Percentiles rank a stretch among this genome's conserved stretches.
Conservation (phyloP, 2,113 vertebrate genomes). For the Fulica atra region DNA sequence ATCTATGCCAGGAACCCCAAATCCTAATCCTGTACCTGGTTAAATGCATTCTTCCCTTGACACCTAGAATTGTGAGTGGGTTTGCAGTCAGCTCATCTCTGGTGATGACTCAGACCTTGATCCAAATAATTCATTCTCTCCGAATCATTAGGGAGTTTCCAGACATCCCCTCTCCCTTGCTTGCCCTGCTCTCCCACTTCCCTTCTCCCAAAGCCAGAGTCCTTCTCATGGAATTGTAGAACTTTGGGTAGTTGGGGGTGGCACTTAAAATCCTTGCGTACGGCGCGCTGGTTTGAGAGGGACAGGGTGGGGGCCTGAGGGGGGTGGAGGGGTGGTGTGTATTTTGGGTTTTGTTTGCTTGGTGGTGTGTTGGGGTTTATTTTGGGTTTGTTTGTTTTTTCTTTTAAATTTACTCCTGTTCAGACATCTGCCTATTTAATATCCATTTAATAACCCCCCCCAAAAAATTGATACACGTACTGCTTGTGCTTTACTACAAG, state of each 20-base stretch:
- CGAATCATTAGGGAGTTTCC: slow-evolving; percentile 25
- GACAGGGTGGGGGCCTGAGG: too few relatives aligned
- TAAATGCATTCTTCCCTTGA: slow-evolving; percentile 54
- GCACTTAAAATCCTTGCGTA: background rate
- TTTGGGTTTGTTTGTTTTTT: background rate
- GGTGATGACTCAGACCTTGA: slow-evolving; percentile 48
- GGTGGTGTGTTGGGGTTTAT: too few relatives aligned
- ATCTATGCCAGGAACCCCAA: background rate
- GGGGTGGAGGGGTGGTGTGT: too few relatives aligned
- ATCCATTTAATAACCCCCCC: background rate
- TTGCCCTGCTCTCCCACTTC: background rate
- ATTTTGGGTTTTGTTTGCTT: background rate
- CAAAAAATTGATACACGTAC: background rate
- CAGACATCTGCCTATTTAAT: background rate
- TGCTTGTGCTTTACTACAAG: background rate
- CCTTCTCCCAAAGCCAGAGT: background rate
- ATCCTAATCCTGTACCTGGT: background rate
- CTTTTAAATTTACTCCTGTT: background rate
- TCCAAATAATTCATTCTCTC: background rate
- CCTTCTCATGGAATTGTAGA: background rate
- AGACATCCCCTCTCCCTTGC: background rate
- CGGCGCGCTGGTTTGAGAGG: background rate
- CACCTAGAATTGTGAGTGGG: slow-evolving; percentile 69
- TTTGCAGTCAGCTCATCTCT: slow-evolving; percentile 75
- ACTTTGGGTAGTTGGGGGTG: background rate